Base-by-base conservation (phyloP, 2,888 invertebrate species). In the Brachyopa scutellaris region DNA sequence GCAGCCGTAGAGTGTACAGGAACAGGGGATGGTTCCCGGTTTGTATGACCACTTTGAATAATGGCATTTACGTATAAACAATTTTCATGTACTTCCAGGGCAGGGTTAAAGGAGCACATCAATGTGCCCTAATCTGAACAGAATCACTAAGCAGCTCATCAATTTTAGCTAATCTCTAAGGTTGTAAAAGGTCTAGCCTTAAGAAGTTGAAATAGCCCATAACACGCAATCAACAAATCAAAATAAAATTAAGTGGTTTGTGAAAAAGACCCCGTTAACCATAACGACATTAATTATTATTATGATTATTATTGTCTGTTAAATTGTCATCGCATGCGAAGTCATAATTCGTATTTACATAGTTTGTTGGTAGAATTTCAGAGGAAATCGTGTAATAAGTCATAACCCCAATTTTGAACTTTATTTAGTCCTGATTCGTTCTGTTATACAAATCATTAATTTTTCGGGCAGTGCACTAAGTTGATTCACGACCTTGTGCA, bases 401-500 rank as follows among this genome's bases (percentile, higher is more conserved):
- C 26, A 40, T 64, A 73, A 55, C 64, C 73, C 21, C 45, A 38
- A 55, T 73, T 64, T 29, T 29, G 36, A 47, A 47, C 47, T 73
- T 70, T 49, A 31, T 69, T 40, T 26, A 55, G 40, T 40, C 31
- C 77, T 38, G 26, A 62, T 53, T 33, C 53, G 38, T 45, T 72
- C 31, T 33, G 26, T 66, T 59, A 36, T 64, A 42, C 31, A 31
- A 55, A 31, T 40, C 59, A 67, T 67, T 51, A 45, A 61, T 66
- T 59, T 33, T 7, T 23, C 62, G 57, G 40, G 42, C 19, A n/a
- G 33, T 49, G 21, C 17, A 19, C 55, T 33, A 61, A 55, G 7
- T 62, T 49, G 23, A 42, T 64, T 57, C 77, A 51, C 31, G 57
- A 70, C 77, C 77, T 78, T 70, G 64, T 69, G 29, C 77, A 70